Percentiles rank a stretch among this genome's conserved stretches.
These are phyloP conservation scores for Drosophila melanosoma DNA, from an alignment of 2,888 invertebrate species.

Conservation along the genomic window DNA sequence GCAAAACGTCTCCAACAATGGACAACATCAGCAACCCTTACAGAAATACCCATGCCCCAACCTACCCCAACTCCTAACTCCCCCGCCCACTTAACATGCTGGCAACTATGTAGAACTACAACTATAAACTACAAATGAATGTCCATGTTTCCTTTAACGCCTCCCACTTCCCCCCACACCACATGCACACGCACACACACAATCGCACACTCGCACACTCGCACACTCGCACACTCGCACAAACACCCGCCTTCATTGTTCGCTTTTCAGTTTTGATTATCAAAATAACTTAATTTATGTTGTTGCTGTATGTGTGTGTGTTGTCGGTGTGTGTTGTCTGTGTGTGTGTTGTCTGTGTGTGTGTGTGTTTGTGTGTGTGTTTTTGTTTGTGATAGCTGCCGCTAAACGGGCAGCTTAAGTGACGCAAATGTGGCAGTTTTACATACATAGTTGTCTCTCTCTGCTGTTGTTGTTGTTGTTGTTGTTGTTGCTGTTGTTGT, in stretches of 20 bases:
- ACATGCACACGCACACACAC: background rate
- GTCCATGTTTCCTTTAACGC: slow-evolving; percentile 41
- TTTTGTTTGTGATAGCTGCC: slow-evolving; percentile 31
- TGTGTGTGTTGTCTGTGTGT: slow-evolving; percentile 6
- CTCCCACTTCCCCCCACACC: background rate
- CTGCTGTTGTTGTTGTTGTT: slow-evolving; percentile 8
- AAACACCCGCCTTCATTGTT: slow-evolving; percentile 47
- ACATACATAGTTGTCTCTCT: slow-evolving; percentile 21
- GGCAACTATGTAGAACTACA: slow-evolving; percentile 49
- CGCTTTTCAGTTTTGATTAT: slow-evolving; percentile 76
- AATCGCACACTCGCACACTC: background rate
- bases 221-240: background rate
- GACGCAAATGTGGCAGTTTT: slow-evolving; percentile 72
- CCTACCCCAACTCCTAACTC: background rate
- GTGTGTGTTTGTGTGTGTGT: slow-evolving; percentile 7
- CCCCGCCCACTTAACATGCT: background rate
- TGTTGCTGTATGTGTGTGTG: slow-evolving; percentile 27
- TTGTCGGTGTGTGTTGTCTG: slow-evolving; percentile 3
- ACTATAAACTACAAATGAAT: slow-evolving; percentile 74
- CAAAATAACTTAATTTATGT: slow-evolving; percentile 77
- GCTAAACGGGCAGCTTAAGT: slow-evolving; percentile 74
- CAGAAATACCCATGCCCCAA: slow-evolving; percentile 7
- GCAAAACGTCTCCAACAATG: slow-evolving; percentile 69
- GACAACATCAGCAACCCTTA: slow-evolving; percentile 67
- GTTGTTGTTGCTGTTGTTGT: slow-evolving; percentile 2